Base-by-base conservation (phyloP, 1,140 invertebrate genomes). In the Capitella teleta region DNA sequence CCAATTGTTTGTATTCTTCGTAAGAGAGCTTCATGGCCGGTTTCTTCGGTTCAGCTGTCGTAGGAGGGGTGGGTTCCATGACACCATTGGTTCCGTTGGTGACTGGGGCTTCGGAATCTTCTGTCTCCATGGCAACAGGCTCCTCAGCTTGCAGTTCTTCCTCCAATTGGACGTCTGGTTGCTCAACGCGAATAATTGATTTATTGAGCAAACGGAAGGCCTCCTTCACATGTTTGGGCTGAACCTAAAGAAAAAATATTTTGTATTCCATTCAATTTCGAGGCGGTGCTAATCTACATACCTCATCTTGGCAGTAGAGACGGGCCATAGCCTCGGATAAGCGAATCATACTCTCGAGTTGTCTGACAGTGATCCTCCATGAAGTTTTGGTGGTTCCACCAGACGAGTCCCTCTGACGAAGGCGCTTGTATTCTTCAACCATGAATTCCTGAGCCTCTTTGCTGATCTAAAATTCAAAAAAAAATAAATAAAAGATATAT, bases 291-390 rank as follows among this genome's bases (percentile, higher is more conserved):
- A 50, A 23, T 18, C 4, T 28, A 14, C 28, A 38, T 58, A 97
- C 92, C 65, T 86, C 81, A 55, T 93, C 87, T 51, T 80, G 82
- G 70, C 94, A 98, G 71, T 96, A 84, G 74, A 99, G 81, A 68
- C 93, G 84, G 28, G 96, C 94, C 78, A 96, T 85, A 10, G 86
- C 91, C 75, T 99, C 96, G 4, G 92, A 88, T 10, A 99, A 75
- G 26, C 95, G 83, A 59, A 99, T 84, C 79, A 99, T 84, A 63
- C 89, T 95, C 74, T 99, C 96, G 43, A 99, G 75, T 67, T 99
- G 95, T n/a, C 96, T 77, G n/a, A 98, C 95, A 0, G 95, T 98
- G 50, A 98, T 94, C 43, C 93, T 76, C 89, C 92, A 97, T 2
- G 72, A 58, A 21, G 86, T 86, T 51, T 74, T 74, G 2, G 74